phyloP scores from a whole-genome alignment of 2,888 invertebrate genomes.

The Parnassius smintheus region DNA sequence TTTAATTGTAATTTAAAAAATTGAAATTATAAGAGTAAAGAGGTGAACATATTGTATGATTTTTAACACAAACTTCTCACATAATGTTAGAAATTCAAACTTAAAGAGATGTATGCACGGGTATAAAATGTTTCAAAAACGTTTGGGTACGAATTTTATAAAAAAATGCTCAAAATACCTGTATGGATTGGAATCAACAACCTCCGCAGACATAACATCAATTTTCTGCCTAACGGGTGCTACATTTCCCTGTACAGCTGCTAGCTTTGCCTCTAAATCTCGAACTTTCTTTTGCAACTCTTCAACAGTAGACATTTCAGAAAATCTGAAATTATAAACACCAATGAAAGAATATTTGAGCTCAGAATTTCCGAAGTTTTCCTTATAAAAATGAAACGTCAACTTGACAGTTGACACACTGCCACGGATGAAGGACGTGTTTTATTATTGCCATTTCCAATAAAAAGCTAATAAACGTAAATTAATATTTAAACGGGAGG shows the following conservation, averaged over 20 bases:
- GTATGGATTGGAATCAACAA: conserved; percentile 99
- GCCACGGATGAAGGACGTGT: conserved; percentile 21
- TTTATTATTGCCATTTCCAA: conserved; percentile 5
- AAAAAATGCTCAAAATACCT: conserved; percentile 80
- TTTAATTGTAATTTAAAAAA: not conserved
- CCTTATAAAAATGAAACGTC: not conserved
- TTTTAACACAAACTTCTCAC: not conserved
- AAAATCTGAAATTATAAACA: conserved; percentile 30
- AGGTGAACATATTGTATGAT: conserved; percentile 4
- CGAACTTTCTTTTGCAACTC: conserved; percentile 82
- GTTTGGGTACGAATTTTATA: not conserved
- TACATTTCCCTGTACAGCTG: conserved; percentile 62
- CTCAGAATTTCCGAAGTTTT: not conserved
- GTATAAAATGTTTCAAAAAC: not conserved
- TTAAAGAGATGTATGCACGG: not conserved
- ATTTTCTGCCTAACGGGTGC: conserved; percentile 86
- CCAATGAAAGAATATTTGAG: conserved; percentile 16
- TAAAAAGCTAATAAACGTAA: not conserved
- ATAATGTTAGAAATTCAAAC: conserved; percentile 1
- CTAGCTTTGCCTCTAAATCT: conserved; percentile 84
- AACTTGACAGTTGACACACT: conserved; percentile 22
- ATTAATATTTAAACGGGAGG: too few relatives aligned
- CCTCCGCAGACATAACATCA: conserved; percentile 95
- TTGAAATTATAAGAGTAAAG: too few relatives aligned
- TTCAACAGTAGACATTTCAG: conserved; percentile 82